Conservation (phyloP, 2,797 vertebrate genomes). For the Sciurus vulgaris region DNA sequence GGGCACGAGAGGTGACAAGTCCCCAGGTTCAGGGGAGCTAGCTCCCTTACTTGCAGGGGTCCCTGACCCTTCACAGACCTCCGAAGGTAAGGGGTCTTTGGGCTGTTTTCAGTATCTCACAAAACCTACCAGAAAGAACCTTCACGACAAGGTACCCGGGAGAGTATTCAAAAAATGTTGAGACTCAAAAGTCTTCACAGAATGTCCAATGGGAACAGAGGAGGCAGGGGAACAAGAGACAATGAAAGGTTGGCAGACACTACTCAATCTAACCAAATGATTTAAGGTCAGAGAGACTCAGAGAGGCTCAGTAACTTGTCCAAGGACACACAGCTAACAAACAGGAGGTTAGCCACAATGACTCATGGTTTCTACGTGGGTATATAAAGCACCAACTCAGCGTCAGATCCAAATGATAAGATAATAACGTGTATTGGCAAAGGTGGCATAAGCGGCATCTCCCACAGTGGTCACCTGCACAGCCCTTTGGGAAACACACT, state of each 20-base stretch:
- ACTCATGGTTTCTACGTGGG: neutral
- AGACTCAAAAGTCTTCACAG: neutral
- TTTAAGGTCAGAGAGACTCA: slow-evolving; percentile 4
- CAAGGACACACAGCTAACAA: neutral
- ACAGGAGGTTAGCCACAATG: neutral
- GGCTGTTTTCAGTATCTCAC: neutral
- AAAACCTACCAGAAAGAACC: slow-evolving; percentile 31
- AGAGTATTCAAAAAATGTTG: neutral
- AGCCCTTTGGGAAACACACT: neutral
- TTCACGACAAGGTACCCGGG: neutral
- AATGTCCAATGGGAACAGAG: neutral
- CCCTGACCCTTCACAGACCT: neutral
- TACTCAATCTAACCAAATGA: neutral
- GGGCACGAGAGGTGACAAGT: neutral
- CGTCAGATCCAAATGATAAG: neutral
- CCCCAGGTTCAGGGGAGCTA: neutral
- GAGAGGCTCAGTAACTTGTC: slow-evolving; percentile 22
- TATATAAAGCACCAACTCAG: neutral
- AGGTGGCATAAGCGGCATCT: neutral
- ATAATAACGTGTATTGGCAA: neutral
- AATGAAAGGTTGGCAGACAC: neutral
- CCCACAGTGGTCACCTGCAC: neutral
- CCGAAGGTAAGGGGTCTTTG: neutral
- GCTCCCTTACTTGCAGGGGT: neutral
- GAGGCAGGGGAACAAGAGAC: neutral